Evolutionary conservation across 2,113 vertebrate species (phyloP).

Genomic region (Trematomus loennbergii): DNA sequence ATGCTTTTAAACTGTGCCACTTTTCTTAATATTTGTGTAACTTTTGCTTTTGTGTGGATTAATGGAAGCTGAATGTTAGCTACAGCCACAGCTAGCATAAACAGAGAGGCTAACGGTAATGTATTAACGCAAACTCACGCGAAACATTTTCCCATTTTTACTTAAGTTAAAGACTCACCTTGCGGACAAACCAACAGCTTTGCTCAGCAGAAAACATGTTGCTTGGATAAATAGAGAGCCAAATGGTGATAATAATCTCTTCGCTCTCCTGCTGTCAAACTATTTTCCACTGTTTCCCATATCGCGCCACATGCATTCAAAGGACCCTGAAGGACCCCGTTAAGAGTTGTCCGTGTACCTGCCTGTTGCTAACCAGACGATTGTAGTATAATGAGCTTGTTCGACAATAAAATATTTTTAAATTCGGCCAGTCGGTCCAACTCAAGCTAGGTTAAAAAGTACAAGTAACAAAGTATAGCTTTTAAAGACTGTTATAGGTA

Average conservation of each 20-base stretch:
- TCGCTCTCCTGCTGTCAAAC: conserved; percentile 38
- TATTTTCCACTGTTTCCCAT: conserved; percentile 52
- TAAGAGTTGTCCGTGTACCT: conserved; percentile 35
- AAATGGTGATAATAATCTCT: background rate
- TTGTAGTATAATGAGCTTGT: background rate
- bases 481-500: background rate
- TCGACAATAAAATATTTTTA: background rate
- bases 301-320: conserved; percentile 82
- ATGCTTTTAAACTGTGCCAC: background rate
- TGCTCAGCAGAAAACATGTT: conserved; percentile 78
- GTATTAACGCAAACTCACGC: conserved; percentile 32
- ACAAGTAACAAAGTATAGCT: background rate
- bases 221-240: background rate
- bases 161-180: conserved; percentile 73
- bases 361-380: conserved; percentile 60
- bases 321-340: conserved; percentile 76
- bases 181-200: conserved; percentile 83
- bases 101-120: conserved; percentile 3
- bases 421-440: background rate
- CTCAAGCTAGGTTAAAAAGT: background rate
- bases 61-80: background rate
- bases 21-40: background rate
- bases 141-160: background rate
- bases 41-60: background rate
- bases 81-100: conserved; percentile 30